Evolutionary conservation across 2,113 vertebrate species (phyloP).

Genomic region (Pelmatolapia mariae): DNA sequence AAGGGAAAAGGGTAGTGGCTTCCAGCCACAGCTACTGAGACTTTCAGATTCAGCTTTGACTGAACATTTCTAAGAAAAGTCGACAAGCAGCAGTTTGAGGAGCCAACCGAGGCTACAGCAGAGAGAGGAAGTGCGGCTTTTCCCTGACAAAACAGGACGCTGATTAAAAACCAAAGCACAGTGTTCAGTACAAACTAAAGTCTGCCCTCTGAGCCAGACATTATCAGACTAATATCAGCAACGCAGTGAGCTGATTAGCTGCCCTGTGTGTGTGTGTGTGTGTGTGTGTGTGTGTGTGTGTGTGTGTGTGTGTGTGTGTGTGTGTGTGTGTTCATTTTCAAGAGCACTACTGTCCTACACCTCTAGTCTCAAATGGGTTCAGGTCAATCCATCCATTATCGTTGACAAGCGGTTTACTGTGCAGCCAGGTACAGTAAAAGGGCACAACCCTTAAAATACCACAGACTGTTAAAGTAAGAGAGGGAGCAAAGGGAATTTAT

Average conservation of each 20-base stretch:
- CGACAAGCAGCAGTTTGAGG: neutral
- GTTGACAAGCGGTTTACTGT: neutral
- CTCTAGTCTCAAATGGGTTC: neutral
- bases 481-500: neutral
- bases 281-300: neutral
- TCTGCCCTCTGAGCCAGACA: neutral
- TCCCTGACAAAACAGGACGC: slow-evolving; percentile 31
- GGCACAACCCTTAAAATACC: neutral
- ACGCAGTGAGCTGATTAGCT: neutral
- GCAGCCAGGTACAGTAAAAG: neutral
- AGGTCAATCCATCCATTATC: neutral
- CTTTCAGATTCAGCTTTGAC: slow-evolving; percentile 2
- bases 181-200: neutral
- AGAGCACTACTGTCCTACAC: neutral
- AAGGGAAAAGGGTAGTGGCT: neutral
- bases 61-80: slow-evolving; percentile 17
- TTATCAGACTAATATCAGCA: slow-evolving; percentile 12
- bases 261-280: neutral
- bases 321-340: neutral
- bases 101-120: slow-evolving; percentile 8
- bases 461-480: neutral
- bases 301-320: neutral
- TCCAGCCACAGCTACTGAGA: neutral
- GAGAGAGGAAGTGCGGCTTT: slow-evolving; percentile 30
- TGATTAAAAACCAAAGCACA: slow-evolving; percentile 52